These are phyloP conservation scores for Hydroisotoma schaefferi DNA, from an alignment of 2,888 invertebrate genomes.

Conservation along the genomic window DNA sequence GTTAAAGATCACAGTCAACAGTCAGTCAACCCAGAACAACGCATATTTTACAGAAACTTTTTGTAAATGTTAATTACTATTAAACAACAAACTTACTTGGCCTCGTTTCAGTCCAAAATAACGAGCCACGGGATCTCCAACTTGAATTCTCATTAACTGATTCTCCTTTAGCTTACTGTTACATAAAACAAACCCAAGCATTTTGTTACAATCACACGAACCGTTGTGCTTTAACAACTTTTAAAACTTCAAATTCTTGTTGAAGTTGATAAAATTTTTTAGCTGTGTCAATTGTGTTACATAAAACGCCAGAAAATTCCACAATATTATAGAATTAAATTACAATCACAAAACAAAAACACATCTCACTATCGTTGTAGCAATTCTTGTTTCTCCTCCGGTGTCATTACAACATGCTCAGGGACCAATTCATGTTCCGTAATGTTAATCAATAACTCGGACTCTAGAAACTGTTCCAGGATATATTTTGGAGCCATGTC, in stretches of 20 bases:
- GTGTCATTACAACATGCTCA: conserved; percentile 96
- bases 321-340: too few species aligned
- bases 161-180: conserved; percentile 92
- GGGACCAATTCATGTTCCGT: conserved; percentile 98
- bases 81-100: conserved; percentile 63
- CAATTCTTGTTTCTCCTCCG: conserved; percentile 95
- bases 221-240: too few species aligned
- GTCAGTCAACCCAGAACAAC: too few species aligned
- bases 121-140: conserved; percentile 95
- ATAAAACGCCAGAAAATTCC: too few species aligned
- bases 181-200: conserved; percentile 16
- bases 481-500: conserved; percentile 99
- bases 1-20: too few species aligned
- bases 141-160: conserved; percentile 98
- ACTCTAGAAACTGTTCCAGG: conserved; percentile 90
- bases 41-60: background rate
- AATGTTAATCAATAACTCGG: conserved; percentile 94
- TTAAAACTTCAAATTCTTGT: too few species aligned
- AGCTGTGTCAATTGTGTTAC: too few species aligned
- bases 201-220: too few species aligned
- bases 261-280: too few species aligned
- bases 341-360: too few species aligned
- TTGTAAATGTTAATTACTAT: background rate
- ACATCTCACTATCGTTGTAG: conserved; percentile 88
- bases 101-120: conserved; percentile 98